Conservation (phyloP, 2,888 invertebrate species). For the Phasia obesa region DNA sequence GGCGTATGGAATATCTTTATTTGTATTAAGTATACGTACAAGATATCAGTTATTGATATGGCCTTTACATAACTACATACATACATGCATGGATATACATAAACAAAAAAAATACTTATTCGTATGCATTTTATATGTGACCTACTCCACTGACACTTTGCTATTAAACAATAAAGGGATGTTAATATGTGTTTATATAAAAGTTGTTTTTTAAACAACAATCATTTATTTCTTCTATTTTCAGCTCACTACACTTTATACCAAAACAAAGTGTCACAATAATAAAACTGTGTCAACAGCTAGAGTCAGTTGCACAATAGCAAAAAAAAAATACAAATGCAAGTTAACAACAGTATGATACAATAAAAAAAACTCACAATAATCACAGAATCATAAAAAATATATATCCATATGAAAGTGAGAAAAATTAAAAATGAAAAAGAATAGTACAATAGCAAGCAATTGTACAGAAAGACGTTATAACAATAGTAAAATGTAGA, state of each 20-base stretch:
- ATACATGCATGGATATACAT: no score
- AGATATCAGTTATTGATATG: no score
- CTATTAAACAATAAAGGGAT: slow-evolving; percentile 31
- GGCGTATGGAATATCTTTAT: no score
- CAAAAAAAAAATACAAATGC: slow-evolving; percentile 11
- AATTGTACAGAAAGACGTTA: slow-evolving; percentile 43
- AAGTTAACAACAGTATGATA: slow-evolving; percentile 46
- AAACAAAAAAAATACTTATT: slow-evolving; percentile 15
- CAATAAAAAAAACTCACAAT: slow-evolving; percentile 23
- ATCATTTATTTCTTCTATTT: slow-evolving; percentile 56
- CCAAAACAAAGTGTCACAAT: slow-evolving; percentile 56
- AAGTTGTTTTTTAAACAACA: slow-evolving; percentile 49
- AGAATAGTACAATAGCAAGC: slow-evolving; percentile 31
- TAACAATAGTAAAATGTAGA: slow-evolving; percentile 60
- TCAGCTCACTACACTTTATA: slow-evolving; percentile 51
- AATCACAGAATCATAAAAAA: slow-evolving; percentile 33
- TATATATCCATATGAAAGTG: slow-evolving; percentile 42
- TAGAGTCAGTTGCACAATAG: slow-evolving; percentile 52
- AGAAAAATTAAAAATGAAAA: slow-evolving; percentile 57
- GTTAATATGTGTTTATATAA: not conserved
- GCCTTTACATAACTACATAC: no score
- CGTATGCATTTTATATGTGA: slow-evolving; percentile 38
- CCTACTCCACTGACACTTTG: slow-evolving; percentile 66
- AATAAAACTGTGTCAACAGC: slow-evolving; percentile 69
- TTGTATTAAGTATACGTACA: no score